phyloP scores from a whole-genome alignment of 2,113 vertebrate species.

The Cygnus buccinator region DNA sequence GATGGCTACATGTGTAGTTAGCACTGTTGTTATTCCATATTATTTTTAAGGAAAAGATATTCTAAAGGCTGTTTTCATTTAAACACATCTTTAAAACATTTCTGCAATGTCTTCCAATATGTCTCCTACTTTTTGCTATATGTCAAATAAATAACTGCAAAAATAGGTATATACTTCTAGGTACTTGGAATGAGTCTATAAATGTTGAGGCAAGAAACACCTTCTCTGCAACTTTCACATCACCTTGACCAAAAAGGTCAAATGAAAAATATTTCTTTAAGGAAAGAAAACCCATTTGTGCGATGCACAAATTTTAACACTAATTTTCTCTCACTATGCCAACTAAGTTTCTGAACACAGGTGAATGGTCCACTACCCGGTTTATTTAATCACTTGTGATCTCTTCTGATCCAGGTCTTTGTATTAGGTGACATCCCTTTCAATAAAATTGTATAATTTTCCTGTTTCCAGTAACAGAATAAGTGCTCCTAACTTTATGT shows the following conservation, averaged over 20 bases:
- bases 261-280: neutral
- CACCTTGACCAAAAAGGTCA: neutral
- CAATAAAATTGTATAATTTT: neutral
- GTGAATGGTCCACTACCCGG: neutral
- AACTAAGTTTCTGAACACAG: neutral
- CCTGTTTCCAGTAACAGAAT: neutral
- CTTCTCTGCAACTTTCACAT: neutral
- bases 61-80: neutral
- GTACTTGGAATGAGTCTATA: neutral
- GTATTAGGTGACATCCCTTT: neutral
- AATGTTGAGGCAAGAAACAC: neutral
- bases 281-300: neutral
- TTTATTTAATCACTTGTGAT: neutral
- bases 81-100: neutral
- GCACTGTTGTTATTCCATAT: neutral
- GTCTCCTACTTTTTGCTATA: neutral
- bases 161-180: neutral
- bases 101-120: neutral
- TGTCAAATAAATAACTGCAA: neutral
- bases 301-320: neutral
- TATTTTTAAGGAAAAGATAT: neutral
- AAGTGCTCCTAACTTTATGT: neutral
- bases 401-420: neutral
- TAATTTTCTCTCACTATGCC: neutral
- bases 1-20: neutral